Conservation (phyloP, 2,113 vertebrate genomes). For the Galemys pyrenaicus region DNA sequence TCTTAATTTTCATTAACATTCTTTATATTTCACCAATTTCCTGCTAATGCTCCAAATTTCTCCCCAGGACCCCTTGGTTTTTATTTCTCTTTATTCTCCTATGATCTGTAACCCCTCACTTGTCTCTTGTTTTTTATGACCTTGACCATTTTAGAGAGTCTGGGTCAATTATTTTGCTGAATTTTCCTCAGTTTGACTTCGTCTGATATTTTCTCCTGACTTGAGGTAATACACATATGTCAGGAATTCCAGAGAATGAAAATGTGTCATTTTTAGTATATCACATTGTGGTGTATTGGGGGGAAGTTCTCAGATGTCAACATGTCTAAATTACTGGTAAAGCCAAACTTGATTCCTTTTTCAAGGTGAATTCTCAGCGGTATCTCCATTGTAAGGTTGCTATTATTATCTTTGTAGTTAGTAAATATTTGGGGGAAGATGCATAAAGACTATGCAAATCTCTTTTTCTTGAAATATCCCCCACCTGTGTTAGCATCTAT, state of each 20-base stretch:
- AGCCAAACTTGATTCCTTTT: neutral
- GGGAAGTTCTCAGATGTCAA: no score
- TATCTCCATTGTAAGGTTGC: neutral
- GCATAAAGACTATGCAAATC: neutral
- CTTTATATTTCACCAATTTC: neutral
- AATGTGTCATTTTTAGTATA: accelerated
- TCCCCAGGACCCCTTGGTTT: neutral
- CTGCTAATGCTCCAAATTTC: neutral
- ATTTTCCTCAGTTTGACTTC: neutral
- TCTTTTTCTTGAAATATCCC: neutral
- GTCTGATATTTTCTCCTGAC: neutral
- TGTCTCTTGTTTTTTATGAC: neutral
- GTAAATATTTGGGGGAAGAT: neutral
- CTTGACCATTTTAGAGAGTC: neutral
- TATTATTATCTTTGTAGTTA: neutral
- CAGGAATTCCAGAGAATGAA: neutral
- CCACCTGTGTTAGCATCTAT: neutral
- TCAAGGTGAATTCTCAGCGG: neutral
- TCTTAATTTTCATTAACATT: no score
- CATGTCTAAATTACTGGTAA: neutral
- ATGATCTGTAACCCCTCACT: neutral
- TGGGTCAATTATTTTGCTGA: neutral
- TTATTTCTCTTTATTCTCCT: neutral
- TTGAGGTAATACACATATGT: neutral
- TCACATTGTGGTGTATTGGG: neutral